phyloP scores from a whole-genome alignment of 2,113 vertebrate genomes.

The Grus americana region DNA sequence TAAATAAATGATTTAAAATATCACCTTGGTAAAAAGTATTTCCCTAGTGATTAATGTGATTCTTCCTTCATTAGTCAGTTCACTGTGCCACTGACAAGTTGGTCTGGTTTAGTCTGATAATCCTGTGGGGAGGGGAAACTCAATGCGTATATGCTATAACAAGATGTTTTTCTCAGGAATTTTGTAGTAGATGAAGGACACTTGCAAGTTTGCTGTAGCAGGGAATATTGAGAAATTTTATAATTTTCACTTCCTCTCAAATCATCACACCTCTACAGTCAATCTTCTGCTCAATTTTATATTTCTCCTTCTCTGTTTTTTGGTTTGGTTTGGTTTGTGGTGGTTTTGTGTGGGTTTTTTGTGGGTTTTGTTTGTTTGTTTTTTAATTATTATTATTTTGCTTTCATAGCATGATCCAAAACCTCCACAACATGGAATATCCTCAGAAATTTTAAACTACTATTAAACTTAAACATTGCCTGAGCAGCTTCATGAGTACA shows the following conservation, averaged over 20 bases:
- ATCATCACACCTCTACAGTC: not conserved
- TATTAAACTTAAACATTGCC: not conserved
- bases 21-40: conserved; percentile 23
- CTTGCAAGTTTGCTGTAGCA: conserved; percentile 3
- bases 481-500: not conserved
- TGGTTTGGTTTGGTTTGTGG: not conserved
- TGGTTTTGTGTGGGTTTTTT: not conserved
- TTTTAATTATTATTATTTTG: not conserved
- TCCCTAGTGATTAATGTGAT: conserved; percentile 37
- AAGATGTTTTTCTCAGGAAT: not conserved
- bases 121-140: not conserved
- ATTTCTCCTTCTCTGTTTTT: not conserved
- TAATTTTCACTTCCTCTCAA: conserved; percentile 35
- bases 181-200: not conserved
- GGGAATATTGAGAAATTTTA: conserved; percentile 22
- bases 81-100: conserved; percentile 5
- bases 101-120: not conserved
- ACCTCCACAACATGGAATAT: not conserved
- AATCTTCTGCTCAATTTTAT: not conserved
- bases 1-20: conserved; percentile 53
- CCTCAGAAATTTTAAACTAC: not conserved
- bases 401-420: not conserved
- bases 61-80: conserved; percentile 1
- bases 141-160: not conserved
- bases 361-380: no score